Base-by-base conservation (phyloP, 2,888 invertebrate species). In the Orthosia gracilis region DNA sequence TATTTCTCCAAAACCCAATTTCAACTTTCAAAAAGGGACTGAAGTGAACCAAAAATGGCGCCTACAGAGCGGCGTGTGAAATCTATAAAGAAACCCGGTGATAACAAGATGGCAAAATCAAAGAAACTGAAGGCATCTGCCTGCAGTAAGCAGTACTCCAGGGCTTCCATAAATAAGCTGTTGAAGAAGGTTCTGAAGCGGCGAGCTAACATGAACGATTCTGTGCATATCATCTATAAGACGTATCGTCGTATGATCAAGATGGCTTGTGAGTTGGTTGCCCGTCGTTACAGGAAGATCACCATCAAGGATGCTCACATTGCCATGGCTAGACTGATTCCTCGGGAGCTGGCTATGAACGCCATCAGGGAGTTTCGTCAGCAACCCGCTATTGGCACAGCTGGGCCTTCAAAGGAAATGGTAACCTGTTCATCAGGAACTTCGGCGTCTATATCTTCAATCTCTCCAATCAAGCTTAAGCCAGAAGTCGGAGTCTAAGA, bases 61-160 rank as follows among this genome's bases (percentile, higher is more conserved):
- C 79, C 79, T 50, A 23, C 18, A 0, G 80, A 80, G 45, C 59
- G 64, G 13, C 80, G 76, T 2, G 64, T 65, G 18, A 77, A 73
- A 55, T 80, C 79, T 1, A 64, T 77, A 31, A 80, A 9, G 12
- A 80, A 64, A n/a, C 59, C 49, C 0, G 17, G 21, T 17, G 76
- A 73, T 0, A 64, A 40, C 15, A n/a, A 17, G 5, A 21, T 49
- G 7, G 12, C 21, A 9, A 77, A 61, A n/a, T 4, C 23, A 2
- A 79, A 11, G 11, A 76, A 59, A 4, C 4, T 58, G 12, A 73
- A 47, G 11, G 12, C 18, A 0, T 40, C 40, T 40, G 40, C 9
- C 40, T 7, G 40, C 40, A 23, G 40, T 0, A 55, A 47, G n/a
- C 45, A 50, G 12, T 65, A 13, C 26, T 65, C 76, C 18, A 55